phyloP scores from a whole-genome alignment of 2,888 invertebrate genomes.

The Anorthoa munda region DNA sequence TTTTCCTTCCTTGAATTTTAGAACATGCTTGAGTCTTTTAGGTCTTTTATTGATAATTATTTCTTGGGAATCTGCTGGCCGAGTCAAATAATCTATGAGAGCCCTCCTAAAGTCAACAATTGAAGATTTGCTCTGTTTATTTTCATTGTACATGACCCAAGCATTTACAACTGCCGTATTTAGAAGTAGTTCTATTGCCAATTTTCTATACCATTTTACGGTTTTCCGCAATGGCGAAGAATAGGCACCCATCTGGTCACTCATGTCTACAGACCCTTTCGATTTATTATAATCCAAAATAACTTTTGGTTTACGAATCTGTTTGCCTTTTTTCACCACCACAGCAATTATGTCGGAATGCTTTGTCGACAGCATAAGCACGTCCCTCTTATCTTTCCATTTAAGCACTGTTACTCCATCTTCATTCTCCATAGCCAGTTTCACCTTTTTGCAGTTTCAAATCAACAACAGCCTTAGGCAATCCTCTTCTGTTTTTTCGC shows the following conservation, averaged over 20 bases:
- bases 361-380: constrained; percentile 6
- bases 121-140: not conserved
- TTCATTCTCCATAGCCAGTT: constrained; percentile 28
- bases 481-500: constrained; percentile 31
- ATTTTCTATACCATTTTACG: not conserved
- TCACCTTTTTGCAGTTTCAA: constrained; percentile 22
- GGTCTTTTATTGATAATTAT: too few species aligned
- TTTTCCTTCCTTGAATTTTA: too few species aligned
- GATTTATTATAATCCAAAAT: not conserved
- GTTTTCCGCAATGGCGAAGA: not conserved
- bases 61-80: not conserved
- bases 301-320: not conserved
- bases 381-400: constrained; percentile 36
- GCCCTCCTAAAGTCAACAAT: not conserved
- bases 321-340: not conserved
- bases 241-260: not conserved
- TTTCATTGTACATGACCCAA: not conserved
- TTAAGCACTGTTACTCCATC: constrained; percentile 21
- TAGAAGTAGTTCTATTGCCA: not conserved
- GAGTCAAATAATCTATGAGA: not conserved
- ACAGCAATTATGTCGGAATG: not conserved
- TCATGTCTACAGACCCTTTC: not conserved
- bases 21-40: too few species aligned
- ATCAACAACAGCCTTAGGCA: constrained; percentile 19
- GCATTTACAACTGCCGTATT: not conserved